Percentiles rank a stretch among this genome's conserved stretches.
Evolutionary conservation across 2,888 invertebrate species (phyloP).

Genomic region (Hololepta plana): DNA sequence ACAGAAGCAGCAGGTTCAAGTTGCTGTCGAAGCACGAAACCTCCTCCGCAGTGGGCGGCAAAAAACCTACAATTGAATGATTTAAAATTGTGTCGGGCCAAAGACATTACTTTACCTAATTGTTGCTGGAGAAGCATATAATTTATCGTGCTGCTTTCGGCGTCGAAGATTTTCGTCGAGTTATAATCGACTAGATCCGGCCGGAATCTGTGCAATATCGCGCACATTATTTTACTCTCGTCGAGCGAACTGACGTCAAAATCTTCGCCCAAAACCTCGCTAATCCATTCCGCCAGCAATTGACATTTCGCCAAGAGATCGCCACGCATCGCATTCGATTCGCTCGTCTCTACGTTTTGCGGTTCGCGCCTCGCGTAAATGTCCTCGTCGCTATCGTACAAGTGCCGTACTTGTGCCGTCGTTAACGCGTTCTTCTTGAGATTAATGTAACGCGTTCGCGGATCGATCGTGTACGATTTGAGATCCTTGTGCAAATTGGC

Average conservation of each 20-base stretch:
- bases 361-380: constrained; percentile 50
- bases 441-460: constrained; percentile 72
- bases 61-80: too few relatives aligned
- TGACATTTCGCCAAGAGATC: too few relatives aligned
- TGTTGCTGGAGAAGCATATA: too few relatives aligned
- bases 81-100: too few relatives aligned
- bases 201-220: constrained; percentile 68
- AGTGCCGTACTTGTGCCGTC: constrained; percentile 53
- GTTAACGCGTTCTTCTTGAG: constrained; percentile 57
- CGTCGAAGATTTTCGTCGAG: constrained; percentile 41
- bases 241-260: constrained; percentile 53
- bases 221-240: constrained; percentile 47
- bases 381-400: constrained; percentile 64
- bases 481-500: constrained; percentile 87
- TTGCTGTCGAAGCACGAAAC: too few relatives aligned
- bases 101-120: too few relatives aligned
- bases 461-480: constrained; percentile 69
- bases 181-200: constrained; percentile 74
- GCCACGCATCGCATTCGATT: too few relatives aligned
- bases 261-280: too few relatives aligned
- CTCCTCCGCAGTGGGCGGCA: too few relatives aligned
- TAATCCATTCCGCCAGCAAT: too few relatives aligned
- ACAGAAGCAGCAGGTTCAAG: too few relatives aligned
- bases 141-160: constrained; percentile 49
- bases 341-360: constrained; percentile 37